A percentile compares a stretch with the other conserved stretches of the same genome.
phyloP scores from a whole-genome alignment of 1,140 invertebrate genomes.

The Drosophila aff. region DNA sequence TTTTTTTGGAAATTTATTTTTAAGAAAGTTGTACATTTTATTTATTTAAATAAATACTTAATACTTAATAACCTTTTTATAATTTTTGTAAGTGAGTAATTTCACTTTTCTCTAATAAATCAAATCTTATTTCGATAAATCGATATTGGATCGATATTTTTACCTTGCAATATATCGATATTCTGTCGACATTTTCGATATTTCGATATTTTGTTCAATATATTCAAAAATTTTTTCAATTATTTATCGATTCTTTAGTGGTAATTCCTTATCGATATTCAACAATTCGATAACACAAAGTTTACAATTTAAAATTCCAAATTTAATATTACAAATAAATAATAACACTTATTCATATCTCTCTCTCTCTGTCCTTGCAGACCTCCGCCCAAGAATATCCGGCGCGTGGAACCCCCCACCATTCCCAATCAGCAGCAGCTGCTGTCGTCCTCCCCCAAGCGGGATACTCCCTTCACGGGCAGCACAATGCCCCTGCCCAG shows the following conservation, averaged over 20 bases:
- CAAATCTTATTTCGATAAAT: not conserved
- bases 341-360: too few relatives aligned
- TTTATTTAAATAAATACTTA: not conserved
- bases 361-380: constrained; percentile 75
- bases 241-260: not conserved
- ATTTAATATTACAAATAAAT: too few relatives aligned
- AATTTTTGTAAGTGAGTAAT: not conserved
- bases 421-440: constrained; percentile 84
- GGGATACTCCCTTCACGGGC: constrained; percentile 69
- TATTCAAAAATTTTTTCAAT: not conserved
- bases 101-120: not conserved
- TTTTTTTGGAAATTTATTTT: not conserved
- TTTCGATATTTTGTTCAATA: not conserved
- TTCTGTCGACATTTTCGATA: not conserved
- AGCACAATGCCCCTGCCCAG: constrained; percentile 73
- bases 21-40: not conserved
- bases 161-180: not conserved
- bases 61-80: not conserved
- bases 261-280: not conserved
- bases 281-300: not conserved
- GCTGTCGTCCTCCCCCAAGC: constrained; percentile 79
- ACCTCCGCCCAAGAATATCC: constrained; percentile 88
- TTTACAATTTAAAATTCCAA: too few relatives aligned
- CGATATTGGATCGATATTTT: not conserved
- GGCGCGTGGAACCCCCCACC: constrained; percentile 86